Base-by-base conservation (phyloP, 1,140 invertebrate genomes). In the Bombus balteatus region DNA sequence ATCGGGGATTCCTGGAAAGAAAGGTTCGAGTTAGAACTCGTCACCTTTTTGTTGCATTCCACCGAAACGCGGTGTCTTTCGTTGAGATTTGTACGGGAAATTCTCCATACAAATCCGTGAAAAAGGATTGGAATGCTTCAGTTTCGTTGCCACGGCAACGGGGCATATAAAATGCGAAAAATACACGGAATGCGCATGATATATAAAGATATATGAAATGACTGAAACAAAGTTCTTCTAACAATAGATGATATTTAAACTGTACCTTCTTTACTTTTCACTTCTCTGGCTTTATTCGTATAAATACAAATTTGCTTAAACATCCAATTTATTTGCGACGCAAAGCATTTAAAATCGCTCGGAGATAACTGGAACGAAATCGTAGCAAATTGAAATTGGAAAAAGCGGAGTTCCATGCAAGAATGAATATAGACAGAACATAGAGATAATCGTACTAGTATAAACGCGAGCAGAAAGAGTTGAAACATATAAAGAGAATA, bases 391-490 rank as follows among this genome's bases (percentile, higher is more conserved):
- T 25, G 39, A 9, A 34, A 22, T 34, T 53, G n/a, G 2, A 53
- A 34, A 53, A 34, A 25, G 3, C 10, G 15, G 41, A n/a, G 15
- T 73, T 32, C 39, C 18, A 10, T 73, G 41, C 15, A 10, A 47
- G 2, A 22, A 62, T 39, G 25, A 12, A 39, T 34, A 76, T 62
- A 12, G 28, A 37, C 47, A 53, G 12, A n/a, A n/a, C 37, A 15
- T 25, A 37, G 13, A 25, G 34, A 77, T n/a, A 78, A 78, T 78
- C 62, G 76, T 32, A n/a, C 41, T 28, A 41, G 79, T 43, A 53
- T 70, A 73, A 70, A 72, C 37, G n/a, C 3, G 28, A n/a, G 12
- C 12, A 13, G n/a, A 57, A 10, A 59, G 34, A 39, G 13, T 41
- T 72, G 15, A 15, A 25, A 28, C 32, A 28, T n/a, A 13, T 2